Conservation (phyloP, 2,113 vertebrate genomes). For the Azemiops feae region DNA sequence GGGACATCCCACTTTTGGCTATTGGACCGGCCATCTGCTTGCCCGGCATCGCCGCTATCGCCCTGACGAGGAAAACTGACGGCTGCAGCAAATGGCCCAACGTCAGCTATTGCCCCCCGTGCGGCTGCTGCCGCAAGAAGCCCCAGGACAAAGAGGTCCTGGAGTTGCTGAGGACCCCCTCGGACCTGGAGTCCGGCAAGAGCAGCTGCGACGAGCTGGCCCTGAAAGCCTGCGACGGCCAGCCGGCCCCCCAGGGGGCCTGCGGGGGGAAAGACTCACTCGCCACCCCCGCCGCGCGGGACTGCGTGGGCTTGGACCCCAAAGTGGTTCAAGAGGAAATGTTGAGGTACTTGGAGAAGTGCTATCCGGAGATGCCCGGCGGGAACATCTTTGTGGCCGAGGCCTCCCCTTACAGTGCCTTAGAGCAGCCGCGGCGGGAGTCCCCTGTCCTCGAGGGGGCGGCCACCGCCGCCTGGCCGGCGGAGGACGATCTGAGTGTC, state of each 20-base stretch:
- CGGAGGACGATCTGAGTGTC: conserved; percentile 73
- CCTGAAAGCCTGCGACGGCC: conserved; percentile 45
- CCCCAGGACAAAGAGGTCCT: conserved; percentile 66
- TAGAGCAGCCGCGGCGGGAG: conserved; percentile 51
- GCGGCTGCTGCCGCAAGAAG: conserved; percentile 60
- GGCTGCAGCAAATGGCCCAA: conserved; percentile 80
- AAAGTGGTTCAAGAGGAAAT: conserved; percentile 68
- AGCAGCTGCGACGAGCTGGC: conserved; percentile 71
- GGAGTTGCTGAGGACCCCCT: conserved; percentile 75
- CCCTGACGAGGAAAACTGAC: conserved; percentile 77
- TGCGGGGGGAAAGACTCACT: conserved; percentile 45
- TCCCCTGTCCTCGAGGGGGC: conserved; percentile 3
- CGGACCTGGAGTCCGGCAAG: conserved; percentile 74
- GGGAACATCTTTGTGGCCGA: conserved; percentile 59
- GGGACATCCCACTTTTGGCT: conserved; percentile 79
- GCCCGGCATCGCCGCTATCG: conserved; percentile 78
- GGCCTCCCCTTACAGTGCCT: conserved; percentile 66
- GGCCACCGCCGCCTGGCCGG: conserved; percentile 50
- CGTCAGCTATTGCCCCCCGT: conserved; percentile 45
- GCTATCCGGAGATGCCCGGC: conserved; percentile 64
- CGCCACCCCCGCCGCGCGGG: conserved; percentile 59
- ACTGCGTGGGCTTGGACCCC: conserved; percentile 61
- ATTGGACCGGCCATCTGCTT: conserved; percentile 84
- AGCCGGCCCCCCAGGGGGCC: background rate
- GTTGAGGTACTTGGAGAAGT: conserved; percentile 72